Percentiles rank a stretch among this genome's conserved stretches.
These are phyloP conservation scores for Montifringilla adamsi DNA, from an alignment of 2,113 vertebrate genomes.

Conservation along the genomic window DNA sequence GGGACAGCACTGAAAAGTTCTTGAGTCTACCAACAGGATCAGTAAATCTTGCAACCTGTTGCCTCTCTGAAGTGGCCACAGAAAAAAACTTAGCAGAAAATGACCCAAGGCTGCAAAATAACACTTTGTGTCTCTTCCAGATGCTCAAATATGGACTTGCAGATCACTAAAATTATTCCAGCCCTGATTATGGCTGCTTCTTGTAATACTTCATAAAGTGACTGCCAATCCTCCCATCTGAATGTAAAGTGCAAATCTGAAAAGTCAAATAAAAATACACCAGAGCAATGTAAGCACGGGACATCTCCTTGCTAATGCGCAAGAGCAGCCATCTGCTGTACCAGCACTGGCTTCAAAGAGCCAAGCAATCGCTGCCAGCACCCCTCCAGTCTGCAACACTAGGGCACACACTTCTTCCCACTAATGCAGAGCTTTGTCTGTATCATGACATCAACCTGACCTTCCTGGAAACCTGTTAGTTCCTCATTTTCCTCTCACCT, in stretches of 20 bases:
- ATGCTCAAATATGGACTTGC: neutral
- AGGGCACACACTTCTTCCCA: accelerated
- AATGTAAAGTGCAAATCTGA: slow-evolving; percentile 12
- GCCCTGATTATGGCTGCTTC: neutral
- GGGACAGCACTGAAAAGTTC: neutral
- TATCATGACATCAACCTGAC: neutral
- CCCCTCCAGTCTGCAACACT: neutral
- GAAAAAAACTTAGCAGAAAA: slow-evolving; percentile 10
- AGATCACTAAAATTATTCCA: neutral
- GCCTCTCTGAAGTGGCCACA: neutral
- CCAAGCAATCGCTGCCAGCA: neutral
- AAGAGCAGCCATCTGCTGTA: neutral
- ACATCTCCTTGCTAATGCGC: neutral
- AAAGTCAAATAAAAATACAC: slow-evolving; percentile 31
- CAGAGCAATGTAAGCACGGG: neutral
- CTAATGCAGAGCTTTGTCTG: neutral
- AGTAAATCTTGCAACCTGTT: neutral
- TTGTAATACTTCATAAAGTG: neutral
- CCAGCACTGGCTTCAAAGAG: neutral
- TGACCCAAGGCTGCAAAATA: neutral
- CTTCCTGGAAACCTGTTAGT: neutral
- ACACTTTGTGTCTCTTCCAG: neutral
- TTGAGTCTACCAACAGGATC: neutral
- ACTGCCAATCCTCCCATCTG: neutral
- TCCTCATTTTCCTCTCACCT: neutral